Conservation (phyloP, 2,797 vertebrate genomes). For the Coreius guichenoti region DNA sequence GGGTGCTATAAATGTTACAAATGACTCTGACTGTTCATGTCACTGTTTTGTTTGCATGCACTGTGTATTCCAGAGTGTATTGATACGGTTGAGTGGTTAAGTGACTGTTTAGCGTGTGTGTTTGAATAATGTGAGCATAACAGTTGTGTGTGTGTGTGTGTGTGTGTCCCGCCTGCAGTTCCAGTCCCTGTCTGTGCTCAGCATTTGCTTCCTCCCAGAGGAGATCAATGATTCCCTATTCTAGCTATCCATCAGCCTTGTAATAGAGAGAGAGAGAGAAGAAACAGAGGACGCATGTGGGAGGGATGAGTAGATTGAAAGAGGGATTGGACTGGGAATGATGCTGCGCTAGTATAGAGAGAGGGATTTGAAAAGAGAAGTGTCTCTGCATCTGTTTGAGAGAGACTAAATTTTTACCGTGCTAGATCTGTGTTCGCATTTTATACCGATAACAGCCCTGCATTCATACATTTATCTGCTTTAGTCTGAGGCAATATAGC, state of each 20-base stretch:
- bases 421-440: constrained; percentile 26
- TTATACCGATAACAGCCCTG: constrained; percentile 45
- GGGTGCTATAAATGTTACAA: constrained; percentile 9
- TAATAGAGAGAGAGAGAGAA: constrained; percentile 70
- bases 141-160: constrained; percentile 13
- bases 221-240: constrained; percentile 77
- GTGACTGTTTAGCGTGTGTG: constrained; percentile 37
- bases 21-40: constrained; percentile 25
- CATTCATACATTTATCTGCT: constrained; percentile 36
- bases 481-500: constrained; percentile 6
- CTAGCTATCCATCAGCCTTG: constrained; percentile 75
- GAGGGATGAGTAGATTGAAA: constrained; percentile 27
- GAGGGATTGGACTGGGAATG: constrained; percentile 16
- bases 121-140: constrained; percentile 39
- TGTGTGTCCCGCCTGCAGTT: constrained; percentile 63
- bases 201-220: constrained; percentile 74
- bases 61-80: constrained; percentile 53
- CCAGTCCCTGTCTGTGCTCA: constrained; percentile 68
- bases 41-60: constrained; percentile 54
- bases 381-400: constrained; percentile 57
- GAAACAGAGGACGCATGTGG: constrained; percentile 6
- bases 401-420: constrained; percentile 43
- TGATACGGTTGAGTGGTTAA: constrained; percentile 36
- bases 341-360: constrained; percentile 60
- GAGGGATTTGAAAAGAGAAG: constrained; percentile 59